Conservation (phyloP, 2,888 invertebrate genomes). For the Bombylius discolor region DNA sequence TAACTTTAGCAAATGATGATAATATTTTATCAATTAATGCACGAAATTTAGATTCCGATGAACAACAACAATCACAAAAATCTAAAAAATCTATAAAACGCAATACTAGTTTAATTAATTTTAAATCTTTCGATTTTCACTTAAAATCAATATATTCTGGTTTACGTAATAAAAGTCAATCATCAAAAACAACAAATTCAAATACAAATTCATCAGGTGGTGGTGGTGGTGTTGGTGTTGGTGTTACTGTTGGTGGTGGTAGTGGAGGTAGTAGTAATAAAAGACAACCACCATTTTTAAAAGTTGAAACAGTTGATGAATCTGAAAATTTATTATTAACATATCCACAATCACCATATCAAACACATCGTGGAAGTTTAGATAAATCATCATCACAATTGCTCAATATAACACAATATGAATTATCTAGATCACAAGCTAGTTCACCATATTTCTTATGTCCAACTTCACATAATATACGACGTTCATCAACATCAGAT, state of each 20-base stretch:
- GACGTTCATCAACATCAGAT: constrained; percentile 36
- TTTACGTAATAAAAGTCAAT: constrained; percentile 21
- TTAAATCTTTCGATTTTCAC: constrained; percentile 35
- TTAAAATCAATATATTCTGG: constrained; percentile 34
- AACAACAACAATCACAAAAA: background rate
- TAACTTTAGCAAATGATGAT: background rate
- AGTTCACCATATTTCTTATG: constrained; percentile 32
- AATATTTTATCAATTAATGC: background rate
- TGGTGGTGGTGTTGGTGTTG: constrained; percentile 7
- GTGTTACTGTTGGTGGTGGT: constrained; percentile 10
- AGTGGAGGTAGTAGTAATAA: constrained; percentile 15
- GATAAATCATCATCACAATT: constrained; percentile 24
- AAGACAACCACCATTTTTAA: constrained; percentile 29
- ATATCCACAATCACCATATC: constrained; percentile 30
- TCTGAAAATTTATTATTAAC: constrained; percentile 27
- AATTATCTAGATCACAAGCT: constrained; percentile 22
- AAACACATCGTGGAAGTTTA: constrained; percentile 26
- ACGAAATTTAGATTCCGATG: constrained; percentile 2
- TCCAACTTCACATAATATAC: constrained; percentile 27
- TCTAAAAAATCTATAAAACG: constrained; percentile 16
- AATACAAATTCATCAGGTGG: background rate
- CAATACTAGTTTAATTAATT: constrained; percentile 27
- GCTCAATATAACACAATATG: constrained; percentile 23
- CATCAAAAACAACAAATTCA: background rate
- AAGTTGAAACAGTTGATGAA: constrained; percentile 31